Conservation (phyloP, 2,888 invertebrate species). For the Nomada fucata region DNA sequence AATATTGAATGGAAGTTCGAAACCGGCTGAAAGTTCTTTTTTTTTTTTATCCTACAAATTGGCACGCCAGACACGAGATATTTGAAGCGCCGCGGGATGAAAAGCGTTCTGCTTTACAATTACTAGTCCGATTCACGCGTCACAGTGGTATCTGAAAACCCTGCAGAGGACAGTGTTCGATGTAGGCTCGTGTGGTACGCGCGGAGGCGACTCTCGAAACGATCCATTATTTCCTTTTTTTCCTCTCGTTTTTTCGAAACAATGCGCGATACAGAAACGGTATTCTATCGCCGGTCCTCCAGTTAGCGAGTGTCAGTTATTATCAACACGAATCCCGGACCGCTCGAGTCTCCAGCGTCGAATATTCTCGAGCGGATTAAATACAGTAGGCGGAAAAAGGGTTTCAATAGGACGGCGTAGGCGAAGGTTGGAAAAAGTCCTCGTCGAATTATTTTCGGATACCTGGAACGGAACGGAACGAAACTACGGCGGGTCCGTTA, state of each 20-base stretch:
- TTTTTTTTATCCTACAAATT: not conserved
- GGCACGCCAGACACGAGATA: not conserved
- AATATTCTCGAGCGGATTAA: too few relatives aligned
- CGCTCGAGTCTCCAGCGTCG: too few relatives aligned
- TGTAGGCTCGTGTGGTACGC: too few relatives aligned
- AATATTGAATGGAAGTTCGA: not conserved
- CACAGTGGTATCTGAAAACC: not conserved
- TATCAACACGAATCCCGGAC: too few relatives aligned
- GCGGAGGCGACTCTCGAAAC: not conserved
- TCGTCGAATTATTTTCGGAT: not conserved
- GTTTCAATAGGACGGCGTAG: too few relatives aligned
- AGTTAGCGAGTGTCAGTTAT: too few relatives aligned
- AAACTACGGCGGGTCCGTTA: not conserved
- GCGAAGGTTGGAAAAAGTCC: not conserved
- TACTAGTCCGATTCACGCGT: not conserved
- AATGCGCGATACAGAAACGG: not conserved
- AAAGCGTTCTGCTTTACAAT: not conserved
- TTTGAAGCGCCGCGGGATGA: not conserved
- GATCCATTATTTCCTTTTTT: not conserved
- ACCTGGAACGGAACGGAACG: not conserved
- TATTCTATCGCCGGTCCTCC: too few relatives aligned
- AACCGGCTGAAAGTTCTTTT: not conserved
- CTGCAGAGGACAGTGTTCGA: not conserved
- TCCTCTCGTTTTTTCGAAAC: not conserved
- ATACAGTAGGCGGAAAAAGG: too few relatives aligned